Evolutionary conservation across 2,113 vertebrate genomes (phyloP).

Genomic region (Montifringilla adamsi): DNA sequence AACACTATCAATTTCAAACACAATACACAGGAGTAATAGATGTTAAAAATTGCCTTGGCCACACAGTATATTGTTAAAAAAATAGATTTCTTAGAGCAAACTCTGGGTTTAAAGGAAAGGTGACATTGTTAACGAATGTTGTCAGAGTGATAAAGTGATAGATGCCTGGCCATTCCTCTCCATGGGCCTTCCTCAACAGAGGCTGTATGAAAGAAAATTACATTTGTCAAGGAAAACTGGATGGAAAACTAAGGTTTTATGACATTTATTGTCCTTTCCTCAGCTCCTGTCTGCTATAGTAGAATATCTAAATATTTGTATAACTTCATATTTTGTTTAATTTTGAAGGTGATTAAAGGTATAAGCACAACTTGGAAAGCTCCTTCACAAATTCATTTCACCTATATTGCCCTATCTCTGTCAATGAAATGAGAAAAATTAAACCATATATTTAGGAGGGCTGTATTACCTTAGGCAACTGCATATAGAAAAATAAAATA

Average conservation of each 20-base stretch:
- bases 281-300: neutral
- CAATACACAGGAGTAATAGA: constrained; percentile 39
- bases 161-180: neutral
- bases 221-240: constrained; percentile 8
- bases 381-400: neutral
- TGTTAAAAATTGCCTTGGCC: constrained; percentile 32
- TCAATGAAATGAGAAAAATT: neutral
- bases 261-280: neutral
- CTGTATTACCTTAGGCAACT: neutral
- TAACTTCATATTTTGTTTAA: neutral
- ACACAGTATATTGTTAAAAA: constrained; percentile 21
- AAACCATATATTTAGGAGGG: neutral
- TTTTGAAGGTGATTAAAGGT: neutral
- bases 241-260: neutral
- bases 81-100: constrained; percentile 30
- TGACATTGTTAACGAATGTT: constrained; percentile 31
- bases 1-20: constrained; percentile 37
- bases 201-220: neutral
- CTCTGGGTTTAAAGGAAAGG: constrained; percentile 36
- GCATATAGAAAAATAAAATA: neutral
- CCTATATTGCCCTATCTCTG: neutral
- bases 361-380: neutral
- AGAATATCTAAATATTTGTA: neutral
- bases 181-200: neutral
- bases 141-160: neutral